Evolutionary conservation across 2,888 invertebrate species (phyloP), one percentile per base, ranked within the genome.

Genomic region (Shargacucullia verbasci): DNA sequence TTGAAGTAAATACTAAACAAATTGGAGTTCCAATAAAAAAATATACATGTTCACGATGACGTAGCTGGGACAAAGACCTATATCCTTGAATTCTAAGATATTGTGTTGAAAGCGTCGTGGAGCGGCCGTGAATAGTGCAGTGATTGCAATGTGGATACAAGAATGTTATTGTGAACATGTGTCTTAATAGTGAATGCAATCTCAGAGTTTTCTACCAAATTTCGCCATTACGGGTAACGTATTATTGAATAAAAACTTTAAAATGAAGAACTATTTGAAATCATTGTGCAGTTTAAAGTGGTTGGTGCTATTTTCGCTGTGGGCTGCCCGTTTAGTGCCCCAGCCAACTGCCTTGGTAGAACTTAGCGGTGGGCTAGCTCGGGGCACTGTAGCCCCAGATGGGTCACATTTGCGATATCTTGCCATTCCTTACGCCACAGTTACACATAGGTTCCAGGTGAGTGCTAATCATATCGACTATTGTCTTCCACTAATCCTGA

Each of bases 361-460:
- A 27, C 75, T 88, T 41, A 54, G 64, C 44, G 73, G 79, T n/a
- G 92, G 92, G 0, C 69, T 73, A 44, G 63, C 87, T 43, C 80
- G 81, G 9, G 92, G 92, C 0, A 49, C 64, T 0, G 49, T 92
- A 12, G 75, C 87, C 0, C 79, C 73, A 0, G 85, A 85, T 6
- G 91, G 91, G 9, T 76, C 84, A 0, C 84, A 88, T 35, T 62
- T 69, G 0, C 79, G 82, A 5, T 92, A 88, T 70, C 69, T 84
- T 12, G 87, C 83, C 8, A 80, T 92, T 62, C 92, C 92, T 0
- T 92, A 92, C 53, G 91, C 91, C 4, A 80, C 77, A 0, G 78
- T 81, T 12, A 52, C 53, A 2, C 40, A 80, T 0, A 79, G 90
- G 39, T 92, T 92, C 70, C 89, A 91, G 85, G 92, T 92, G 55